A percentile compares a stretch with the other conserved stretches of the same genome.
These are phyloP conservation scores for Trachelipus rathkii DNA, from an alignment of 1,140 invertebrate species.

Conservation along the genomic window DNA sequence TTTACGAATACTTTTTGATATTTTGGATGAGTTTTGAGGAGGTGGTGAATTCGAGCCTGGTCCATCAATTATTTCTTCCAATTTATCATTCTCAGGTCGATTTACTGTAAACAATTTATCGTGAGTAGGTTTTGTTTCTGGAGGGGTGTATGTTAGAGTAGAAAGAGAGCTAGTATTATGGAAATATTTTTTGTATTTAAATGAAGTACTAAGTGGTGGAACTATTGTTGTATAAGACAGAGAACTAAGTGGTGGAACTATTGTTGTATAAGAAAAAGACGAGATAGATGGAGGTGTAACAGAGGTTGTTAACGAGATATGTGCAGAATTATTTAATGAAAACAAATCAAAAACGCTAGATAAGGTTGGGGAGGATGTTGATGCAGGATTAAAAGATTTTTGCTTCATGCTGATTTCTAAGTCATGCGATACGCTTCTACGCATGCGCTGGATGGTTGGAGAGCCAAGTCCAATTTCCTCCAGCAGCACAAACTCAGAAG, in stretches of 20 bases:
- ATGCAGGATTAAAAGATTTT: slow-evolving; percentile 24
- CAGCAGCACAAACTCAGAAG: slow-evolving; percentile 17
- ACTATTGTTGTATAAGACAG: no score
- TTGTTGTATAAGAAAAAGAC: no score
- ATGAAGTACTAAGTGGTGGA: no score
- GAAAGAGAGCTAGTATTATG: no score
- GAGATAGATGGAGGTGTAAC: no score
- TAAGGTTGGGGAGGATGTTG: slow-evolving; percentile 23
- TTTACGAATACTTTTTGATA: background rate
- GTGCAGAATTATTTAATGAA: no score
- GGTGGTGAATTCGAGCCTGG: background rate
- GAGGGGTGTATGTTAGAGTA: no score
- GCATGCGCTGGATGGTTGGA: slow-evolving; percentile 34
- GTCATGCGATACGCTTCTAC: slow-evolving; percentile 41
- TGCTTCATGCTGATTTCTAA: background rate
- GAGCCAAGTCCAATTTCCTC: slow-evolving; percentile 12
- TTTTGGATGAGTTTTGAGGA: background rate
- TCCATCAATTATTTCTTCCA: background rate
- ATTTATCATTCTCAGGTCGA: background rate
- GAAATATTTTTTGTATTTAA: no score
- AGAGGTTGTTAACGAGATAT: no score
- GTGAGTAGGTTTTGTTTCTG: background rate
- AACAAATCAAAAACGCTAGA: no score
- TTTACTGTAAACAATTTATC: background rate
- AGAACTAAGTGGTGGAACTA: no score